Percentiles rank a stretch among this genome's conserved stretches.
These are phyloP conservation scores for Caenorhabditis afra DNA, from an alignment of 2,888 invertebrate genomes.

Conservation along the genomic window DNA sequence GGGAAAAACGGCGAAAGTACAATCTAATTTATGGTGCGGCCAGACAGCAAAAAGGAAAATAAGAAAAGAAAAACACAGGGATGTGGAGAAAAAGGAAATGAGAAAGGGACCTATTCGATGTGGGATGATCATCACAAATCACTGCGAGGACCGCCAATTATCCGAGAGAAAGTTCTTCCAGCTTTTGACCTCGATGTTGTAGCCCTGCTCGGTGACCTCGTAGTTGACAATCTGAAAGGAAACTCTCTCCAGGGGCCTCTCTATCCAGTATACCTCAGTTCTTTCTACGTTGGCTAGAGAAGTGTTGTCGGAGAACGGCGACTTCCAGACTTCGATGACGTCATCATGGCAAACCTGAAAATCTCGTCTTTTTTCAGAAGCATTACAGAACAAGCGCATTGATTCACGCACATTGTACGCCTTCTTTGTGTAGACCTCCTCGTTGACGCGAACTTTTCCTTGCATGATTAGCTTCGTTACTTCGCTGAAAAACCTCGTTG, in stretches of 20 bases:
- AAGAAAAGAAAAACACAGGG: neutral
- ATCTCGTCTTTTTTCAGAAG: neutral
- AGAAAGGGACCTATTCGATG: neutral
- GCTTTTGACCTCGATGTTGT: constrained; percentile 68
- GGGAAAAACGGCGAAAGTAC: too few relatives aligned
- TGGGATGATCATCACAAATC: neutral
- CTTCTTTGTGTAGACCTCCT: constrained; percentile 72
- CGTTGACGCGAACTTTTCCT: constrained; percentile 74
- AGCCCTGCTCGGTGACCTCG: constrained; percentile 69
- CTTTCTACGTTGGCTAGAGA: constrained; percentile 69
- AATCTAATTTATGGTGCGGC: too few relatives aligned
- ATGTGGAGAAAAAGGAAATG: neutral
- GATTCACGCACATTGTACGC: constrained; percentile 70
- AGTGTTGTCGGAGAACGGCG: constrained; percentile 67
- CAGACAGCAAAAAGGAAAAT: too few relatives aligned
- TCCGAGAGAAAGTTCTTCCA: constrained; percentile 72
- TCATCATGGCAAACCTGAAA: constrained; percentile 70
- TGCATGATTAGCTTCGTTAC: constrained; percentile 69
- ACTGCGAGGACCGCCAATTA: constrained; percentile 67
- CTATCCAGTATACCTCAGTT: constrained; percentile 55
- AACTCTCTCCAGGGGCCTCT: neutral
- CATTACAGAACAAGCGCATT: too few relatives aligned
- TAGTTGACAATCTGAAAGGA: constrained; percentile 67
- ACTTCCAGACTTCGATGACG: constrained; percentile 71
- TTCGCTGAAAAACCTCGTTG: constrained; percentile 54